Evolutionary conservation across 2,113 vertebrate species (phyloP).

Genomic region (Okapia johnstoni): DNA sequence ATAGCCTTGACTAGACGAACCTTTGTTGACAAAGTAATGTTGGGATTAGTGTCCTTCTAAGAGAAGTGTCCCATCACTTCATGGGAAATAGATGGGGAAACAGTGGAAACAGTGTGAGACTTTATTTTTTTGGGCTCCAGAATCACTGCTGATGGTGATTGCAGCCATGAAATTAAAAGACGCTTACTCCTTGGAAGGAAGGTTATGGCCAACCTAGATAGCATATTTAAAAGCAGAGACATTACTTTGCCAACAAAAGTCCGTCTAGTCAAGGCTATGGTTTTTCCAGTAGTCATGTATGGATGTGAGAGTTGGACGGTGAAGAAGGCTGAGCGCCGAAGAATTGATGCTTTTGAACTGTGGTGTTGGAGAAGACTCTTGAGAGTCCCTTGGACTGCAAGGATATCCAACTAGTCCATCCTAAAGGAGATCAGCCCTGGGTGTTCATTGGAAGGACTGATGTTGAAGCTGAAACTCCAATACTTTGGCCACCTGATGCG

Average conservation of each 20-base stretch:
- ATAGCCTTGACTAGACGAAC: no score
- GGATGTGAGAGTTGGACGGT: not conserved
- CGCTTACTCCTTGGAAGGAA: no score
- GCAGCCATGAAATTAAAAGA: no score
- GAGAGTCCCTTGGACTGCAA: not conserved
- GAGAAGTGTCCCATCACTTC: no score
- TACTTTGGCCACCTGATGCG: not conserved
- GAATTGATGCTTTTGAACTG: not conserved
- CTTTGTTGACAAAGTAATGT: no score
- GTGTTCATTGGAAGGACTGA: not conserved
- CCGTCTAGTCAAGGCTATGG: not conserved
- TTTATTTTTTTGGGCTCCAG: no score
- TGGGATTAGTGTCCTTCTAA: no score
- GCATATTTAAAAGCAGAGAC: no score
- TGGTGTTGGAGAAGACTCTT: not conserved
- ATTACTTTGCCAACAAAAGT: not conserved
- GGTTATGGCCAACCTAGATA: no score
- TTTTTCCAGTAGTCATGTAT: not conserved
- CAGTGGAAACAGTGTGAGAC: no score
- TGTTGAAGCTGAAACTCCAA: not conserved
- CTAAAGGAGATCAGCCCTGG: not conserved
- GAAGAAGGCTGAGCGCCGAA: rapidly evolving
- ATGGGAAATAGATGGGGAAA: no score
- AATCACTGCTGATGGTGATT: no score
- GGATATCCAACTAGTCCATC: not conserved